Evolutionary conservation across 1,140 invertebrate species (phyloP).

Genomic region (Anagrus nilaparvatae): DNA sequence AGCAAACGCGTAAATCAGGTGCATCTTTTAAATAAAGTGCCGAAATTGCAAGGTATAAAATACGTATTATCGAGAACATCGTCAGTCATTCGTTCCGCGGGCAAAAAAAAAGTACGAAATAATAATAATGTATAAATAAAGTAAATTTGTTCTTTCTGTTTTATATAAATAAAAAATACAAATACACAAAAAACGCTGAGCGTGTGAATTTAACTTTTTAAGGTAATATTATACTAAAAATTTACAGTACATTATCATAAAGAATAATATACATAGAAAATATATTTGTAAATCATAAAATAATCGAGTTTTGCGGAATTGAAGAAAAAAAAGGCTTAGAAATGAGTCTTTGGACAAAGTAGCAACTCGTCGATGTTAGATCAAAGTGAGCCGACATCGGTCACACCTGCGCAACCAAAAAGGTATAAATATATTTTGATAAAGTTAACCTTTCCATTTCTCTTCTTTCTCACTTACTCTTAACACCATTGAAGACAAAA

Average conservation of each 20-base stretch:
- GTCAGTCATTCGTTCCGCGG: too few relatives aligned
- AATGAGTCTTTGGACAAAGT: constrained; percentile 37
- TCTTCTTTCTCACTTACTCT: constrained; percentile 2
- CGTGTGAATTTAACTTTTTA: constrained; percentile 18
- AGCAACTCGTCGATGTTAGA: constrained; percentile 29
- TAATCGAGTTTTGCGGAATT: constrained; percentile 9
- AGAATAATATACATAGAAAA: too few relatives aligned
- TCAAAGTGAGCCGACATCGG: constrained; percentile 38
- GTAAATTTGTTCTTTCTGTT: neutral
- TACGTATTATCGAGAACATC: too few relatives aligned
- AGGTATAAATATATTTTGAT: constrained; percentile 25
- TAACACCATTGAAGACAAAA: neutral
- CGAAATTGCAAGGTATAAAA: too few relatives aligned
- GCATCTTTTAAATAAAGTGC: too few relatives aligned
- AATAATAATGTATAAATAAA: neutral
- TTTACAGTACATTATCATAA: too few relatives aligned
- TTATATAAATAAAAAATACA: constrained; percentile 3
- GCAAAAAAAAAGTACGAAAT: too few relatives aligned
- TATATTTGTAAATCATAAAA: constrained; percentile 18
- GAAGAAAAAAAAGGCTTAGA: constrained; percentile 10
- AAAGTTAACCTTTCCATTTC: neutral
- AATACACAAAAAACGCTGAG: constrained; percentile 5
- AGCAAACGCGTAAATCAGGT: too few relatives aligned
- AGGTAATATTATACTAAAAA: constrained; percentile 16
- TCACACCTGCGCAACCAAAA: constrained; percentile 37